phyloP scores from a whole-genome alignment of 1,140 invertebrate species.

The Aphis gossypii region DNA sequence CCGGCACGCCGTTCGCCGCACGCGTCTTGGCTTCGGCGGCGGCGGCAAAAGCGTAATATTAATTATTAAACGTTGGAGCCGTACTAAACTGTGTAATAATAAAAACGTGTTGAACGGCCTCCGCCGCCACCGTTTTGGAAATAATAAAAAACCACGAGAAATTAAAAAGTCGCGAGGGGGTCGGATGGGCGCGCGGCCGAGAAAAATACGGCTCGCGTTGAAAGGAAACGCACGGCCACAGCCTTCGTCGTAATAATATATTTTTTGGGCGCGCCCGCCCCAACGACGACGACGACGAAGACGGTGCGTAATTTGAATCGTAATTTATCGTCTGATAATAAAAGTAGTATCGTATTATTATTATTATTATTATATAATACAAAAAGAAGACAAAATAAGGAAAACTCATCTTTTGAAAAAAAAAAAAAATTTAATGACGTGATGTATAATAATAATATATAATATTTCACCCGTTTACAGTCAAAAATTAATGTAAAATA shows the following conservation, averaged over 20 bases:
- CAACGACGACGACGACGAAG: background rate
- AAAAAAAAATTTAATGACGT: background rate
- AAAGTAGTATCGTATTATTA: background rate
- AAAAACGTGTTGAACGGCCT: slow-evolving; percentile 34
- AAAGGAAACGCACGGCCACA: slow-evolving; percentile 9
- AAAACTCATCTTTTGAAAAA: background rate
- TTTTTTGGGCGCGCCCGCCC: background rate
- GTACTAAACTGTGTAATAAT: background rate
- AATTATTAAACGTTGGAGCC: slow-evolving; percentile 26
- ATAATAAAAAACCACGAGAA: slow-evolving; percentile 14
- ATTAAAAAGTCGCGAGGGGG: slow-evolving; percentile 49
- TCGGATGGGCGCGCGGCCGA: background rate
- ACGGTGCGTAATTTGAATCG: slow-evolving; percentile 27
- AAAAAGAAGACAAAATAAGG: background rate
- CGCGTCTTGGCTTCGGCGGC: background rate
- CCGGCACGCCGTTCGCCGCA: background rate
- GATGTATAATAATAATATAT: background rate
- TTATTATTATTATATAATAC: background rate
- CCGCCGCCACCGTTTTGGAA: background rate
- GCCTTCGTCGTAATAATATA: background rate
- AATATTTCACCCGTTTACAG: background rate
- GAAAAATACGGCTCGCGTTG: background rate
- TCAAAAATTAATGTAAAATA: background rate
- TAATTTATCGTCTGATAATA: slow-evolving; percentile 32
- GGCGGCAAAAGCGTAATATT: background rate